Percentiles rank a stretch among this genome's conserved stretches.
These are phyloP conservation scores for Anoplopoma fimbria DNA, from an alignment of 2,113 vertebrate genomes.

Conservation along the genomic window DNA sequence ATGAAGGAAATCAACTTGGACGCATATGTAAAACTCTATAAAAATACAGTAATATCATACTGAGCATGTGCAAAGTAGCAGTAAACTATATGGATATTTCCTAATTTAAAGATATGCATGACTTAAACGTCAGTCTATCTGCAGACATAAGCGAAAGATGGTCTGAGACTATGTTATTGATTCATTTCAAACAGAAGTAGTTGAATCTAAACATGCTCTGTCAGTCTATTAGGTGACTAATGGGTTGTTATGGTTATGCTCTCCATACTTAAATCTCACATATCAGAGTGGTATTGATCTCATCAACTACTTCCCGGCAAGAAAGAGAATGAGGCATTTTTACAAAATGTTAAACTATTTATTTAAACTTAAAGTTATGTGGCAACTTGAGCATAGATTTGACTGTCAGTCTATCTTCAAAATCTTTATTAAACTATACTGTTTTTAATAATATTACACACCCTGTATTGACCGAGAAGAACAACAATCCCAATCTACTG, in stretches of 20 bases:
- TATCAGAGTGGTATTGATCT: background rate
- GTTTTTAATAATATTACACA: background rate
- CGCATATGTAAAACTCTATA: background rate
- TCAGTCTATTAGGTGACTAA: background rate
- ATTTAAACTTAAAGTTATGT: background rate
- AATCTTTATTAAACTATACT: background rate
- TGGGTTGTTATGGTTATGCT: background rate
- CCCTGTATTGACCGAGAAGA: no score
- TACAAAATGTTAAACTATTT: background rate
- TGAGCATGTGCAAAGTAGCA: background rate
- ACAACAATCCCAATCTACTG: no score
- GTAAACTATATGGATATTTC: background rate
- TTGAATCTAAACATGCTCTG: background rate
- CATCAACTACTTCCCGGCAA: background rate
- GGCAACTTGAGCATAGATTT: background rate
- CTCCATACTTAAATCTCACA: background rate
- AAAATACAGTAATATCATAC: background rate
- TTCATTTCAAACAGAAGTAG: conserved; percentile 1
- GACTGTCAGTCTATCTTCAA: background rate
- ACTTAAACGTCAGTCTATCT: background rate
- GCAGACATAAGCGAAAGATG: background rate
- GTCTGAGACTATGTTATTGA: background rate
- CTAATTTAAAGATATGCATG: background rate
- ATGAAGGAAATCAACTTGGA: background rate
- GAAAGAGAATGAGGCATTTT: no score